Conservation (phyloP, 2,888 invertebrate species). For the Brachyptera risi region DNA sequence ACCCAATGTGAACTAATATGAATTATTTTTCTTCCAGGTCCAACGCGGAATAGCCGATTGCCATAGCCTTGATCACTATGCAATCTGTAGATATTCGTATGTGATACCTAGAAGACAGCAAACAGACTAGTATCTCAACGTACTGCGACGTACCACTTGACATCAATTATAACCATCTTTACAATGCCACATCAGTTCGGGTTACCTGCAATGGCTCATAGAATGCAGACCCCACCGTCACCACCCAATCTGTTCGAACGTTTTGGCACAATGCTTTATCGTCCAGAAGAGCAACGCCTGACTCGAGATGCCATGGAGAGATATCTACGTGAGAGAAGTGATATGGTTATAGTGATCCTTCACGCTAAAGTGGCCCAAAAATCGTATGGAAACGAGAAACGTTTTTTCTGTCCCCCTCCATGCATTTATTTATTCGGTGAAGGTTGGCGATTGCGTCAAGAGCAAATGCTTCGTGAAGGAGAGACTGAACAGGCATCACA, state of each 20-base stretch:
- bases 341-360: slow-evolving; percentile 94
- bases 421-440: slow-evolving; percentile 98
- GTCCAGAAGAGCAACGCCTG: slow-evolving; percentile 76
- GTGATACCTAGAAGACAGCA: no score
- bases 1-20: no score
- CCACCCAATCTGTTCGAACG: slow-evolving; percentile 64
- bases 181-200: slow-evolving; percentile 82
- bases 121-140: no score
- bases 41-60: no score
- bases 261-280: slow-evolving; percentile 48
- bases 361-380: slow-evolving; percentile 99
- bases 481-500: slow-evolving; percentile 88
- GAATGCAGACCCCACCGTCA: slow-evolving; percentile 77
- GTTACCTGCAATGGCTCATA: slow-evolving; percentile 63
- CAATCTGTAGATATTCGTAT: no score
- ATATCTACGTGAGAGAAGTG: slow-evolving; percentile 89
- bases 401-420: slow-evolving; percentile 99
- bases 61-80: no score
- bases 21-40: no score
- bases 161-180: no score
- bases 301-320: slow-evolving; percentile 94
- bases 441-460: slow-evolving; percentile 94
- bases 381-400: slow-evolving; percentile 98
- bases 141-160: no score
- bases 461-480: slow-evolving; percentile 87